Base-by-base conservation (phyloP, 2,797 vertebrate species). In the Periophthalmus magnuspinnatus region DNA sequence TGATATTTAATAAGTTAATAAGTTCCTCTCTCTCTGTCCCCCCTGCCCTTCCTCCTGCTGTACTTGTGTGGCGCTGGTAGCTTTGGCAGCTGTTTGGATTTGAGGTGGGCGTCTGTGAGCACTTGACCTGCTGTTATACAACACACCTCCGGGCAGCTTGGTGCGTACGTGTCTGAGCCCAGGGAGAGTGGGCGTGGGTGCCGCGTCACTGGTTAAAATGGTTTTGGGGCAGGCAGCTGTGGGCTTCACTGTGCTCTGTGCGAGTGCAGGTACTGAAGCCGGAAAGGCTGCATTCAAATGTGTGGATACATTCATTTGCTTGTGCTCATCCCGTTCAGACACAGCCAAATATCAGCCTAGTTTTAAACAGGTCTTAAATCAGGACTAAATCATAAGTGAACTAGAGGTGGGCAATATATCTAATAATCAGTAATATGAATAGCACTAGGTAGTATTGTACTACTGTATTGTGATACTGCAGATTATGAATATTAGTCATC, bases 111-210 rank as follows among this genome's bases (percentile, higher is more conserved):
- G 89, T 87, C 83, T 69, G 71, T 61, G 70, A 87, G 80, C 85
- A 82, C 80, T 84, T 88, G 87, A 91, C 82, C 89, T 56, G 5
- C 78, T 70, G 86, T 93, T 93, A 93, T 74, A 76, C 83, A 93
- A 94, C 84, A 85, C 84, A 88, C 84, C 83, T 81, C 87, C 86
- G 78, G 82, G 70, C 81, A n/a, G 52, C 78, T 67, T 72, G 74
- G 80, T 67, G 80, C 52, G 70, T 75, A 77, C 70, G 79, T 81
- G 88, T 84, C 68, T 79, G 11, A 48, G 81, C 34, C 65, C 32
- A 65, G 68, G 47, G 65, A 1, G 34, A 55, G 85, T 84, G 84
- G 80, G 85, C 1, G 67, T 67, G 71, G 65, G 68, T 19, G 24
- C 56, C 5, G 16, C 61, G 84, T 85, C 87, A 75, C 68, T 78